Evolutionary conservation across 1,140 invertebrate species (phyloP).

Genomic region (Metopolophium dirhodum): DNA sequence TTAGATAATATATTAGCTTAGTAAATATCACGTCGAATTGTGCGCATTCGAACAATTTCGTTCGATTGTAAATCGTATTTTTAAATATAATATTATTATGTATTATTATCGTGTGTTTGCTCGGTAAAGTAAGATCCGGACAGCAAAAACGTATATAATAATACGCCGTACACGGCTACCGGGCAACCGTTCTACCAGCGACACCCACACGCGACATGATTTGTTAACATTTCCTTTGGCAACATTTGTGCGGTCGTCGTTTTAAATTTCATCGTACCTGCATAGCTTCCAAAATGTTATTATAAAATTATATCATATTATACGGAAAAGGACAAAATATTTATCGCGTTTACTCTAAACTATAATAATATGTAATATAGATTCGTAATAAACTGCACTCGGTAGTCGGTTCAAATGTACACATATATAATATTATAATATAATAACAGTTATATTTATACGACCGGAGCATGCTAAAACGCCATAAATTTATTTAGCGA

Average conservation of each 20-base stretch:
- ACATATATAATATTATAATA: neutral
- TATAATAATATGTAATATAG: neutral
- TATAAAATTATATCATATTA: neutral
- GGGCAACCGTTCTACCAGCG: neutral
- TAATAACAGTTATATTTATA: constrained; percentile 12
- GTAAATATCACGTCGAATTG: neutral
- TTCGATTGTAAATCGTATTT: neutral
- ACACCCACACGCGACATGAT: constrained; percentile 26
- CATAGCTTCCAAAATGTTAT: neutral
- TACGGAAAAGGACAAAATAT: neutral
- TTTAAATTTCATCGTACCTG: neutral
- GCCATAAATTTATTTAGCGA: constrained; percentile 23
- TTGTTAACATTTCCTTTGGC: constrained; percentile 19
- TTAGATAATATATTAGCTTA: neutral
- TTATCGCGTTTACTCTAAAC: neutral
- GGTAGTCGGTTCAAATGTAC: neutral
- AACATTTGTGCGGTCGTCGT: constrained; percentile 24
- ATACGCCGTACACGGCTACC: constrained; percentile 4
- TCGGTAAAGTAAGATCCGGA: neutral
- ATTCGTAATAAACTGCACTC: neutral
- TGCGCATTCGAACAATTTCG: neutral
- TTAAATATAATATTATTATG: neutral
- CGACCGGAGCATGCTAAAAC: neutral
- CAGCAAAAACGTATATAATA: constrained; percentile 1
- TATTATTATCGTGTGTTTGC: neutral